Evolutionary conservation across 2,888 invertebrate genomes (phyloP).

Genomic region (Drosophila borborema): DNA sequence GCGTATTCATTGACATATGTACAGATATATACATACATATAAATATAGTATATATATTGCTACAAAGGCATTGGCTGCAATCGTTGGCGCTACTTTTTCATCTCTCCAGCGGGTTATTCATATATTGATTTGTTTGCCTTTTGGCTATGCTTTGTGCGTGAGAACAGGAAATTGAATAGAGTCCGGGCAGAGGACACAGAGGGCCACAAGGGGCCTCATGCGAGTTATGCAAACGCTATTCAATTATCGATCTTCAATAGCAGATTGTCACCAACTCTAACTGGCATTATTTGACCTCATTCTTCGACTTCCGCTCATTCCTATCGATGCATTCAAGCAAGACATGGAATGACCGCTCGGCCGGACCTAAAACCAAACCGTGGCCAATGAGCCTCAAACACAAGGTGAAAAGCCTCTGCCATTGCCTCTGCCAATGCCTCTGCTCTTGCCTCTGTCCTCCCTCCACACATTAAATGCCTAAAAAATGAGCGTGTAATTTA

Average conservation of each 20-base stretch:
- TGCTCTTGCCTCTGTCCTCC: not conserved
- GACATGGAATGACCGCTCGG: constrained; percentile 15
- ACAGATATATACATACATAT: not conserved
- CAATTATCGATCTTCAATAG: constrained; percentile 37
- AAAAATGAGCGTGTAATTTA: constrained; percentile 75
- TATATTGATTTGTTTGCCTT: constrained; percentile 77
- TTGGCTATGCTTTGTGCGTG: constrained; percentile 48
- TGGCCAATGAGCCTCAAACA: constrained; percentile 35
- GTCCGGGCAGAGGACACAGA: not conserved
- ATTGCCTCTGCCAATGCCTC: not conserved
- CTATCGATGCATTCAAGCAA: constrained; percentile 43
- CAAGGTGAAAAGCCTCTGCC: constrained; percentile 39
- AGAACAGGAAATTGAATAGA: constrained; percentile 72
- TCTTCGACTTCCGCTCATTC: constrained; percentile 63
- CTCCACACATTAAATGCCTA: constrained; percentile 51
- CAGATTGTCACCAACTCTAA: constrained; percentile 56
- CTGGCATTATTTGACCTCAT: constrained; percentile 54
- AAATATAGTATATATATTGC: not conserved
- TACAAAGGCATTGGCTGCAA: constrained; percentile 17
- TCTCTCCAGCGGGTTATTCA: constrained; percentile 46
- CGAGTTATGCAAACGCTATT: constrained; percentile 54
- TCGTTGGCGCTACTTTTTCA: constrained; percentile 56
- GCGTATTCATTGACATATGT: constrained; percentile 14
- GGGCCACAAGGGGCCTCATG: constrained; percentile 25
- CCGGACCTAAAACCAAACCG: constrained; percentile 23